Percentiles rank a stretch among this genome's conserved stretches.
Evolutionary conservation across 2,888 invertebrate genomes (phyloP).

Genomic region (Trachelus troglodyta): DNA sequence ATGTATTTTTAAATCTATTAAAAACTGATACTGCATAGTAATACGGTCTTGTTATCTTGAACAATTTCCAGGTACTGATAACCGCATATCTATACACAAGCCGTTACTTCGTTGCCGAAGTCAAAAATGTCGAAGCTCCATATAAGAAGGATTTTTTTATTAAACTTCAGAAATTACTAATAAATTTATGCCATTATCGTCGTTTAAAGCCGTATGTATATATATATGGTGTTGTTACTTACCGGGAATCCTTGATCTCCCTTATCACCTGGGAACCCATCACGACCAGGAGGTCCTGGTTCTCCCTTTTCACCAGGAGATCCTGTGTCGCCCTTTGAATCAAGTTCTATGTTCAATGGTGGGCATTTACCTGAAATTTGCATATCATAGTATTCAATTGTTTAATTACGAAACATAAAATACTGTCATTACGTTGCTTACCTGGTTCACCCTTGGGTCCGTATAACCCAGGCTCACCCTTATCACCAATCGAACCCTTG

Average conservation of each 20-base stretch:
- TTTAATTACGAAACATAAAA: background rate
- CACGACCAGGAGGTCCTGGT: conserved; percentile 70
- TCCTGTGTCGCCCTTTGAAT: conserved; percentile 74
- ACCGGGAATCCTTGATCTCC: conserved; percentile 74
- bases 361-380: conserved; percentile 71
- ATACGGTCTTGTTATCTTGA: background rate
- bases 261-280: conserved; percentile 70
- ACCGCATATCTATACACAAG: background rate
- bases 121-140: background rate
- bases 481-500: conserved; percentile 73
- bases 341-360: conserved; percentile 61
- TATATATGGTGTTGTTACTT: conserved; percentile 24
- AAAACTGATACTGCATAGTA: background rate
- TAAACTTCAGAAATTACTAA: background rate
- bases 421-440: conserved; percentile 20
- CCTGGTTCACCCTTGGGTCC: conserved; percentile 74
- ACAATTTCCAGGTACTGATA: background rate
- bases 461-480: conserved; percentile 73
- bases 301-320: conserved; percentile 74
- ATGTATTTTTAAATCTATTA: background rate
- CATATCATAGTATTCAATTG: background rate
- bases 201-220: background rate
- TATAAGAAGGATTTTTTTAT: background rate
- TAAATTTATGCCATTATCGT: background rate
- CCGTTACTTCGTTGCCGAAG: background rate